Evolutionary conservation across 2,888 invertebrate species (phyloP).

Genomic region (Dexiosoma caninum): DNA sequence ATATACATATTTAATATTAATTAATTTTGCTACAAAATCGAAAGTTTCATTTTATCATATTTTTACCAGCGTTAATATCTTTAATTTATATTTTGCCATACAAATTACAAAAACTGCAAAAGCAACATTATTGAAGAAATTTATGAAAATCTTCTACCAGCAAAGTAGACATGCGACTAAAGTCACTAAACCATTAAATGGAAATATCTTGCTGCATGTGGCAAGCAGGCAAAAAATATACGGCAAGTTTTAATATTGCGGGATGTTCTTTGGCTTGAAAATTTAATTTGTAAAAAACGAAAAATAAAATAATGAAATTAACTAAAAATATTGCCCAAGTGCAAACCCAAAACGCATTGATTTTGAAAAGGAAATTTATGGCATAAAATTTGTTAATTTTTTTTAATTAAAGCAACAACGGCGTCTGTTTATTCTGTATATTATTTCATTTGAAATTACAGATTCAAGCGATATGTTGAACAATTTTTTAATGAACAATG

Average conservation of each 20-base stretch:
- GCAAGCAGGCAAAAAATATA: background rate
- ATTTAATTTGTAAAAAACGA: background rate
- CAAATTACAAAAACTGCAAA: background rate
- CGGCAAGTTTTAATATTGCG: background rate
- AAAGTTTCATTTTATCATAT: conserved; percentile 39
- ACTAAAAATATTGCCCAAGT: background rate
- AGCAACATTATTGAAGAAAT: conserved; percentile 36
- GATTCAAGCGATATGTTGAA: background rate
- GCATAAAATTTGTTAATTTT: background rate
- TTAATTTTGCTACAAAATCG: conserved; percentile 33
- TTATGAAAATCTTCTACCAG: conserved; percentile 23
- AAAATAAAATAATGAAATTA: conserved; percentile 1
- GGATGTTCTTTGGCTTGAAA: conserved; percentile 8
- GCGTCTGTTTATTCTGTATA: background rate
- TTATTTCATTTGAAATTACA: background rate
- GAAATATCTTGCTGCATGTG: conserved; percentile 28
- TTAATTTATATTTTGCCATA: background rate
- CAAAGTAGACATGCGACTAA: conserved; percentile 43
- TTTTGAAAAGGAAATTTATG: conserved; percentile 49
- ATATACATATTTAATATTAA: too few relatives aligned
- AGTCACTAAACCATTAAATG: conserved; percentile 53
- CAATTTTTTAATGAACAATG: too few relatives aligned
- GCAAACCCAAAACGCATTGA: conserved; percentile 39
- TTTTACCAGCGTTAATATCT: background rate
- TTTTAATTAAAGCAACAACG: background rate